These are phyloP conservation scores for Thamnaconus septentrionalis DNA, from an alignment of 2,113 vertebrate species.

Conservation along the genomic window DNA sequence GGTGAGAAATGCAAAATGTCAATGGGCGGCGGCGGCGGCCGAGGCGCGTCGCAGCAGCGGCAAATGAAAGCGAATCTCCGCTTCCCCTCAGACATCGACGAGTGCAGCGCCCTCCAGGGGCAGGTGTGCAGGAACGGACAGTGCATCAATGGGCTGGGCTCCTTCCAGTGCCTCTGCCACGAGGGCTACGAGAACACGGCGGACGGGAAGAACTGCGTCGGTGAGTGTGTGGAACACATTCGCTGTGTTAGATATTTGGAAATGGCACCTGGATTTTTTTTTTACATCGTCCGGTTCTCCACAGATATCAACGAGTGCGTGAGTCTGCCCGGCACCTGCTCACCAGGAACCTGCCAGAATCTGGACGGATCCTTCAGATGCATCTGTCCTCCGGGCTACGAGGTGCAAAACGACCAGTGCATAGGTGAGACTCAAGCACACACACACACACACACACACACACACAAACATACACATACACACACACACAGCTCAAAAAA, in stretches of 20 bases:
- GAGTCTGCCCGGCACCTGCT: constrained; percentile 84
- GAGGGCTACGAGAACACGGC: constrained; percentile 90
- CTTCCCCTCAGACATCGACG: constrained; percentile 82
- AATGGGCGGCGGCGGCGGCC: too few species aligned
- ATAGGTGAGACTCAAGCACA: constrained; percentile 74
- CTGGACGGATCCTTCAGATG: constrained; percentile 92
- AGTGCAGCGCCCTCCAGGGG: constrained; percentile 84
- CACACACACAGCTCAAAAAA: background rate
- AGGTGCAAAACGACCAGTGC: constrained; percentile 90
- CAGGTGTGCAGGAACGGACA: constrained; percentile 90
- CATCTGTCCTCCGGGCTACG: constrained; percentile 89
- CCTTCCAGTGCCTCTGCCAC: constrained; percentile 90
- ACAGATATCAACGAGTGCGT: constrained; percentile 91
- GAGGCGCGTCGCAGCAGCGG: too few species aligned
- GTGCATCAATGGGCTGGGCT: constrained; percentile 89
- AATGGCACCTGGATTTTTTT: too few species aligned
- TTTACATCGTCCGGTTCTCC: background rate
- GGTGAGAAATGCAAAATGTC: constrained; percentile 69
- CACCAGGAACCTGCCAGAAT: constrained; percentile 93
- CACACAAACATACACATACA: background rate
- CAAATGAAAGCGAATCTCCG: background rate
- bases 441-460: background rate
- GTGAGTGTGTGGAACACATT: constrained; percentile 66
- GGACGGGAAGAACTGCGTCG: constrained; percentile 89
- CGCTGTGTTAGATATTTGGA: too few species aligned